Evolutionary conservation across 1,140 invertebrate genomes (phyloP), one percentile per base, ranked within the genome.

Genomic region (Steinernema feltiae): DNA sequence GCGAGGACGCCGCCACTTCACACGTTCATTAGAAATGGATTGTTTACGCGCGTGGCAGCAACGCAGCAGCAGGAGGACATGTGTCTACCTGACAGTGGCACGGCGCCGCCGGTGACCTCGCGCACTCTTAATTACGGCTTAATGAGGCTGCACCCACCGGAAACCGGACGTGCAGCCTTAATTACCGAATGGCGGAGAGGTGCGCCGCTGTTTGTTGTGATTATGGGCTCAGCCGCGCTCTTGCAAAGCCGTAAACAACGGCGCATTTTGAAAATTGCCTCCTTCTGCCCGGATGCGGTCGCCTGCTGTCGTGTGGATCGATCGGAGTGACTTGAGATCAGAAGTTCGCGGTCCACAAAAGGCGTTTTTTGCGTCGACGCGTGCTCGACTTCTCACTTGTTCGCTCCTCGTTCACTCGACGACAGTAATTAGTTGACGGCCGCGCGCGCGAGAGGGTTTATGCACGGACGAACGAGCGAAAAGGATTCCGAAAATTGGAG

Each of bases 81-180:
- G 53, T 63, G 53, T 63, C 53, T 63, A 63, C 53, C 53, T 63
- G 53, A 63, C 53, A 63, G 53, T 63, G 53, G 53, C 53, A 63
- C 53, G 53, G 53, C 24, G 53, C 53, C 24, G 53, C 24, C 53
- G 53, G 53, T 63, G 53, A 63, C 53, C 53, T 63, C 53, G 53
- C 53, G 53, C 53, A 63, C 53, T 63, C 53, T 63, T 63, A 63
- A 63, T 63, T 63, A 63, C 53, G 53, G 53, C 53, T 63, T 63
- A 63, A 63, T 63, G 53, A 63, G 53, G 53, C 53, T 63, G 53
- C 53, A 63, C 12, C 24, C 53, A 63, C 53, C 53, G 53, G 53
- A 63, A 63, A 63, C 53, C 53, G 53, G 53, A 63, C 24, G 15
- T 15, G 53, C 24, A 3, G 53, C 7, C n/a, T 63, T 63, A 63